Base-by-base conservation (phyloP, 2,113 vertebrate species). In the Rallus limicola region DNA sequence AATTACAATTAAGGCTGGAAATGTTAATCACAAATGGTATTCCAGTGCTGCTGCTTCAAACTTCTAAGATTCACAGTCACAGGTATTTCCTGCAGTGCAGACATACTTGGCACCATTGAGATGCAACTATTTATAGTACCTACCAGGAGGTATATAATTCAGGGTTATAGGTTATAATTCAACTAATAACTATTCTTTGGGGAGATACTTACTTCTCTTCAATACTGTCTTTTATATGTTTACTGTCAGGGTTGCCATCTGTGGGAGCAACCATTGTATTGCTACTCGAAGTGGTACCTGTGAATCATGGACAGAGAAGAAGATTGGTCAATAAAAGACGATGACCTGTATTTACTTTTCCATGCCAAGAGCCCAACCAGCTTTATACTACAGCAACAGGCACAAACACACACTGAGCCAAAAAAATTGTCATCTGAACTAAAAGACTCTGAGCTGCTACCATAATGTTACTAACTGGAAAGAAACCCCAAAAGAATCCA, bases 251-350 rank as follows among this genome's bases (percentile, higher is more conserved):
- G 91, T 98, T 99, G 91, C 98, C 96, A 24, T 99, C 99, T 42
- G 98, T 97, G 86, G 98, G 99, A 93, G 99, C 98, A 93, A 99
- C 99, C 99, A 99, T 99, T 76, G 99, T 99, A 98, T 99, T 99
- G 98, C 99, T 99, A 97, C 99, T 99, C 89, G 99, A 99, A 87
- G 99, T 99, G 95, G 99, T 99, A 97, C 99, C 99, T 99, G 94
- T 55, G 46, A 88, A 95, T 86, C 24, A 72, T 1, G 2, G 71
- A 71, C 33, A 83, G 79, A 81, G 29, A 80, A 81, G 11, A 46
- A 44, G 16, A 82, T 20, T 44, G 34, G 31, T 71, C 12, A 86
- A 67, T 34, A 68, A 69, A 70, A 23, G 24, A 48, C 1, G 1
- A 40, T 13, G 18, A 92, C 24, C 16, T 13, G 67, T 62, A 78